Conservation (phyloP, 2,797 vertebrate genomes). For the Scolopax rusticola region DNA sequence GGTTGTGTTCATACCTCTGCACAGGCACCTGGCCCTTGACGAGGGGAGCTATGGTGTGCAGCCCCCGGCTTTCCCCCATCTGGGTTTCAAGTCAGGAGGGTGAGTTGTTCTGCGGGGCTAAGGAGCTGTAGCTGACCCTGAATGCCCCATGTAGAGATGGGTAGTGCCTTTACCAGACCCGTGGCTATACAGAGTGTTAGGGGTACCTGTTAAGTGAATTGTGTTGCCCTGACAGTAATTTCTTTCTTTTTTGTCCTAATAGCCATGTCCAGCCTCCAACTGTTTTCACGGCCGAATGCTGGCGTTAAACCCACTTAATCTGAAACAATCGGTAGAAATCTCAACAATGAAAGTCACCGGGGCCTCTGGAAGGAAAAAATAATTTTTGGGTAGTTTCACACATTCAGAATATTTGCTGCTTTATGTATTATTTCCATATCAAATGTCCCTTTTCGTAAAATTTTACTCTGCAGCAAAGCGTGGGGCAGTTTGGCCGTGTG, state of each 20-base stretch:
- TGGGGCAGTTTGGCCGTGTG: neutral
- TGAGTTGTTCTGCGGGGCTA: neutral
- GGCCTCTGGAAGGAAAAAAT: neutral
- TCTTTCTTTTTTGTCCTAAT: neutral
- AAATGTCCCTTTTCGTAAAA: neutral
- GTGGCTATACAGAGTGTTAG: neutral
- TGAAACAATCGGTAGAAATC: neutral
- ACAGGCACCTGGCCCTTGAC: neutral
- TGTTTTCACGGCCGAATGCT: neutral
- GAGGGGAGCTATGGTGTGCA: neutral
- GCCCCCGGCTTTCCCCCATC: fast-evolving
- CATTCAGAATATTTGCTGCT: neutral
- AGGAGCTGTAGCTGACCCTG: neutral
- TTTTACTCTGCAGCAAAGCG: neutral
- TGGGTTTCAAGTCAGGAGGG: neutral
- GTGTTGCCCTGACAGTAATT: neutral
- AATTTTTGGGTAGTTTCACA: neutral
- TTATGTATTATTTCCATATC: neutral
- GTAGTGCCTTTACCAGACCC: neutral
- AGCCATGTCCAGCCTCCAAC: neutral
- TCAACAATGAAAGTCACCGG: neutral
- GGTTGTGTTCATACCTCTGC: neutral
- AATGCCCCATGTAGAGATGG: neutral
- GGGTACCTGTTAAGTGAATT: neutral
- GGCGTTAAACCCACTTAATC: neutral